Conservation (phyloP, 2,797 vertebrate genomes). For the Sebastes steindachneri region DNA sequence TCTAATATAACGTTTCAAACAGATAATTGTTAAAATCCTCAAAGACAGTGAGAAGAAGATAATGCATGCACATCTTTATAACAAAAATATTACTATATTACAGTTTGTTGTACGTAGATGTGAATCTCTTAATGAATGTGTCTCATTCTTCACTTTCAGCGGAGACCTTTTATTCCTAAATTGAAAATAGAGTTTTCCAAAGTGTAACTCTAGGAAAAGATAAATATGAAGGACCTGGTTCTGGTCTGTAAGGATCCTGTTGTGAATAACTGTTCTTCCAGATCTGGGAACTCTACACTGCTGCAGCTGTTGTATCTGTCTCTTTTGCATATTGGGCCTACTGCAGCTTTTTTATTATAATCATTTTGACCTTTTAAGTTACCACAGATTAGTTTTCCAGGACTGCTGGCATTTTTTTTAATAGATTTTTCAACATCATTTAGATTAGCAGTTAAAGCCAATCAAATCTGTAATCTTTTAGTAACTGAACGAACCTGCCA, state of each 20-base stretch:
- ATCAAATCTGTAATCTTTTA: slow-evolving; percentile 17
- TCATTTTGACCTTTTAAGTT: slow-evolving; percentile 1
- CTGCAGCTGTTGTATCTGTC: background rate
- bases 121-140: background rate
- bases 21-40: no score
- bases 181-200: background rate
- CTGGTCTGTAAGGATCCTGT: background rate
- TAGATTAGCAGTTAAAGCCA: background rate
- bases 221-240: background rate
- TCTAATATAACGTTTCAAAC: no score
- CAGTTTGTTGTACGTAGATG: background rate
- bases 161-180: background rate
- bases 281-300: background rate
- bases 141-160: slow-evolving; percentile 2
- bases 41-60: no score
- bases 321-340: background rate
- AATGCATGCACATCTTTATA: no score
- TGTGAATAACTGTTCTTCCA: background rate
- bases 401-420: background rate
- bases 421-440: background rate
- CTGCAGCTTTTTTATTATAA: background rate
- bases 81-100: background rate
- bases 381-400: background rate
- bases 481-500: background rate
- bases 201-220: background rate